Percentiles rank a stretch among this genome's conserved stretches.
phyloP scores from a whole-genome alignment of 2,113 vertebrate species.

The Trichomycterus rosablanca region DNA sequence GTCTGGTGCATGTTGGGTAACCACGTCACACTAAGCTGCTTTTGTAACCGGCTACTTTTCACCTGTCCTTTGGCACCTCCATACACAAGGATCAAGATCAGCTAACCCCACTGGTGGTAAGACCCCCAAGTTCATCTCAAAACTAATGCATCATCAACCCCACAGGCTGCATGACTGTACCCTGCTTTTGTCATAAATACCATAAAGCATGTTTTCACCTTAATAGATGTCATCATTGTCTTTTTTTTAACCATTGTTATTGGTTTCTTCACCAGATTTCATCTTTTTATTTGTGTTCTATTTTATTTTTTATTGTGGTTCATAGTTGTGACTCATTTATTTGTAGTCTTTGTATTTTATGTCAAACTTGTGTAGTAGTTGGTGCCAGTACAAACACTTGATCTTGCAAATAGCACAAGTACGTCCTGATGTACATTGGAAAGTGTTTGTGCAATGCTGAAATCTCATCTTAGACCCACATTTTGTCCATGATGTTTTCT shows the following conservation, averaged over 20 bases:
- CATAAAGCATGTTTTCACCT: conserved; percentile 26
- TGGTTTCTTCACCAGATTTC: no score
- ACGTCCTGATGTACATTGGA: no score
- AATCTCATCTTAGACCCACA: no score
- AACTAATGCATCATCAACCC: conserved; percentile 6
- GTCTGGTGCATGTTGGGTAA: conserved; percentile 59
- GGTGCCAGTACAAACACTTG: no score
- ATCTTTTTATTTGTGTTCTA: no score
- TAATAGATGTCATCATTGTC: background rate
- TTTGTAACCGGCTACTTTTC: conserved; percentile 78
- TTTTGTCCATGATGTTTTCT: no score
- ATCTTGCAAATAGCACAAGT: no score
- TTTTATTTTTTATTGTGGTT: no score
- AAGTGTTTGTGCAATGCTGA: no score
- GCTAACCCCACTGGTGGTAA: conserved; percentile 99
- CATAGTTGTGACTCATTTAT: no score
- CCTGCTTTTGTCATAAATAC: conserved; percentile 19
- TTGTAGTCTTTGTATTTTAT: no score
- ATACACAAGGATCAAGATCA: conserved; percentile 98
- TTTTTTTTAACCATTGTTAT: background rate
- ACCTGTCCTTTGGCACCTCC: conserved; percentile 85
- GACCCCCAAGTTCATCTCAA: conserved; percentile 66
- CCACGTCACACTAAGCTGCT: conserved; percentile 62
- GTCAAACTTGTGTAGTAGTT: no score
- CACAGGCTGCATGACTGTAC: conserved; percentile 45